phyloP scores from a whole-genome alignment of 2,113 vertebrate genomes.

The Chinchilla lanigera region DNA sequence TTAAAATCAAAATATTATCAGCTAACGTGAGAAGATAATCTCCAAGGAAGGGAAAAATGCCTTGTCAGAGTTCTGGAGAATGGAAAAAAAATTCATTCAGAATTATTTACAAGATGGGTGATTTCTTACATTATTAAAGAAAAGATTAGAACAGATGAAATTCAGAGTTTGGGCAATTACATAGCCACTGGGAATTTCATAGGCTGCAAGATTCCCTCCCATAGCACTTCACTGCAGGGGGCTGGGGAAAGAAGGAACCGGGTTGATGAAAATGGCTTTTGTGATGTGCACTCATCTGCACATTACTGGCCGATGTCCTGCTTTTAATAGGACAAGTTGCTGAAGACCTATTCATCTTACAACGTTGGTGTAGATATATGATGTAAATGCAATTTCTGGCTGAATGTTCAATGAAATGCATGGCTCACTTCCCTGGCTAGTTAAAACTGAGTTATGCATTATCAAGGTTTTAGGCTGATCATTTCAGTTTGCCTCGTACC shows the following conservation, averaged over 20 bases:
- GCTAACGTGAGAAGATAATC: not conserved
- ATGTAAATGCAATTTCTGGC: not conserved
- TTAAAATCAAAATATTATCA: not conserved
- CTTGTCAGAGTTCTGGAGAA: conserved; percentile 16
- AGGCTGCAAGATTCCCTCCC: not conserved
- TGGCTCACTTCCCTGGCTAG: not conserved
- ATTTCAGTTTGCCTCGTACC: not conserved
- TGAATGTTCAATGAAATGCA: not conserved
- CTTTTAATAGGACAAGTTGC: conserved; percentile 13
- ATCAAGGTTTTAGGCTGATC: conserved; percentile 9
- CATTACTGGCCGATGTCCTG: not conserved
- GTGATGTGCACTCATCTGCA: not conserved
- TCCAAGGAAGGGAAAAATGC: not conserved
- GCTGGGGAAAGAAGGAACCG: not conserved
- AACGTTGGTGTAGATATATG: not conserved
- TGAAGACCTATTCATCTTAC: not conserved
- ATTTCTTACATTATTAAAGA: not conserved
- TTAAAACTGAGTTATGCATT: accelerated
- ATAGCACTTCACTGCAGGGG: not conserved
- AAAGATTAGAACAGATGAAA: not conserved
- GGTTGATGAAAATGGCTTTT: not conserved
- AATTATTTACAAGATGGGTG: conserved; percentile 55
- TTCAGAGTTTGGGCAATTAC: not conserved
- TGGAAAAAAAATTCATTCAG: not conserved
- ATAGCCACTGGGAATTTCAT: not conserved